Evolutionary conservation across 1,140 invertebrate genomes (phyloP), one percentile per base, ranked within the genome.

Genomic region (Chironomus tepperi): DNA sequence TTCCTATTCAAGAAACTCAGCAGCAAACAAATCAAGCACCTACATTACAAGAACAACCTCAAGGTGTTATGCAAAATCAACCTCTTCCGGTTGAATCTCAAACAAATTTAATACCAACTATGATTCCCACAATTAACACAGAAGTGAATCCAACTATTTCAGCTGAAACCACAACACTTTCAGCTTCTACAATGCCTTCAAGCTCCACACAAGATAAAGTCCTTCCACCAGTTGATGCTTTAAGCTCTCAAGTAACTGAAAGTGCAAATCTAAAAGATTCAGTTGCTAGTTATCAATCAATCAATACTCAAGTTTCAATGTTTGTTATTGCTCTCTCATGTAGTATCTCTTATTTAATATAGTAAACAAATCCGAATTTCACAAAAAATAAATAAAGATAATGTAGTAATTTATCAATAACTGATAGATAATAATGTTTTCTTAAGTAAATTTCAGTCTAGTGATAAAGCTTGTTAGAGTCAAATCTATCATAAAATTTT

Each of bases 311-410:
- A 47, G 7, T 47, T 57, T 57, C n/a, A 5, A n/a, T 57, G 47
- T 12, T 57, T 57, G 47, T n/a, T 57, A n/a, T n/a, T n/a, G 47
- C n/a, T 12, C n/a, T 12, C n/a, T n/a, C n/a, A 57, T 57, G 7
- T 57, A 10, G n/a, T 57, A 57, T n/a, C 12, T 57, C 47, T 15
- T 57, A 57, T 57, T 57, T n/a, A 57, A 57, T 12, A 5, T 5
- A 34, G 24, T 34, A 34, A 34, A 34, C 24, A 34, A 34, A 34
- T 34, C 24, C 24, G 24, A 34, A 34, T 34, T 34, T 34, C 47
- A 57, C 47, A n/a, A 15, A n/a, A 57, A 57, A 57, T 57, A n/a
- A 57, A 57, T 57, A 57, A 57, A 57, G 47, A 57, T 57, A n/a
- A 57, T 12, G 12, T 57, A n/a, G 12, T 57, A 57, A 5, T 15